Conservation (phyloP, 2,888 invertebrate genomes). For the Anticlea derivata region DNA sequence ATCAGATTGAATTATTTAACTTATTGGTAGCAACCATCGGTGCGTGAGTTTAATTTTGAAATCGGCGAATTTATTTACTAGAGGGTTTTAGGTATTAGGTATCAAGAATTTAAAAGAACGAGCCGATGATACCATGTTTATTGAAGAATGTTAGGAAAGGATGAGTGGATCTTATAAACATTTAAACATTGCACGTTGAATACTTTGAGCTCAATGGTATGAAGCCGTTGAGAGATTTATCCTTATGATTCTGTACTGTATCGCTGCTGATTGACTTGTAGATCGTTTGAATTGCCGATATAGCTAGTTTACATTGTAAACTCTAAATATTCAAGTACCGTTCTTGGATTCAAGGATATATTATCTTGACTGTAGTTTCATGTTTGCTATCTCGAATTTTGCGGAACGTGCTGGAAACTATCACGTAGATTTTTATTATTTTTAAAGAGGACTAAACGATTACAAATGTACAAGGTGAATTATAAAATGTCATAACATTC, state of each 20-base stretch:
- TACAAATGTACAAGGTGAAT: too few relatives aligned
- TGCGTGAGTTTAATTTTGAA: too few relatives aligned
- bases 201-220: slow-evolving; percentile 50
- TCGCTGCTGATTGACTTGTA: slow-evolving; percentile 52
- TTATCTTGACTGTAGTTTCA: slow-evolving; percentile 1
- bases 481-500: too few relatives aligned
- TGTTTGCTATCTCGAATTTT: slow-evolving; percentile 3
- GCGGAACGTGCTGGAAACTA: not conserved
- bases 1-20: too few relatives aligned
- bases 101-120: slow-evolving; percentile 36
- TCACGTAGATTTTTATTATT: too few relatives aligned
- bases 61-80: too few relatives aligned
- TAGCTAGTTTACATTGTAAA: slow-evolving; percentile 23
- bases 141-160: slow-evolving; percentile 61
- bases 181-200: slow-evolving; percentile 56
- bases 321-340: slow-evolving; percentile 10
- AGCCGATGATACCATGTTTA: slow-evolving; percentile 53
- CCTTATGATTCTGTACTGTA: slow-evolving; percentile 47
- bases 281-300: slow-evolving; percentile 41
- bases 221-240: slow-evolving; percentile 68
- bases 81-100: not conserved
- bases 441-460: too few relatives aligned
- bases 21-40: too few relatives aligned
- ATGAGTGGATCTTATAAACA: slow-evolving; percentile 74
- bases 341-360: slow-evolving; percentile 19